These are phyloP conservation scores for Lasioglossum marginatum DNA, from an alignment of 2,888 invertebrate genomes.

Conservation along the genomic window DNA sequence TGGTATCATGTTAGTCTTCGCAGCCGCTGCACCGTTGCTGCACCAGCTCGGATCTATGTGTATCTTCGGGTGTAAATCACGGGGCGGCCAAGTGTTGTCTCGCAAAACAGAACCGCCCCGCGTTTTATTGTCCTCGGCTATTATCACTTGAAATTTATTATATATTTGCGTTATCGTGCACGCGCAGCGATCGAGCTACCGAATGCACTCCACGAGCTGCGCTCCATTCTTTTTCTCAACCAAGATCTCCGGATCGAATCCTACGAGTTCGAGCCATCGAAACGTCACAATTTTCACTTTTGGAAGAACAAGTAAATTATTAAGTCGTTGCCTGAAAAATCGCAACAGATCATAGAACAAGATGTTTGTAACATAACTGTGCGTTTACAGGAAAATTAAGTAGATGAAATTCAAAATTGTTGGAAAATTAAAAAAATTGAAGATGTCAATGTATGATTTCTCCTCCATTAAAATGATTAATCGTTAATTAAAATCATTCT, in stretches of 20 bases:
- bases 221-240: background rate
- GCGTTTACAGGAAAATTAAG: no score
- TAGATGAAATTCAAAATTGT: no score
- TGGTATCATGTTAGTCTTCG: conserved; percentile 26
- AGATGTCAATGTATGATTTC: no score
- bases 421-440: no score
- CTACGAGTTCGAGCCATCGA: background rate
- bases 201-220: background rate
- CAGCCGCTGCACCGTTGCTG: background rate
- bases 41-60: conserved; percentile 7
- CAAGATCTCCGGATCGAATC: background rate
- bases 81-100: conserved; percentile 8
- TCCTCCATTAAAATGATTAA: no score
- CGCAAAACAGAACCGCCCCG: conserved; percentile 11
- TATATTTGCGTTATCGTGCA: conserved; percentile 6
- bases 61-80: conserved; percentile 42
- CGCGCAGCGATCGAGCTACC: background rate
- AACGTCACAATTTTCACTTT: background rate
- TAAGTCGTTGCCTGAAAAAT: no score
- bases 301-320: no score
- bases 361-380: no score
- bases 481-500: no score
- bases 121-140: conserved; percentile 7
- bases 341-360: no score
- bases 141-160: conserved; percentile 35